phyloP scores from a whole-genome alignment of 2,888 invertebrate genomes.

The Scrobipalpa atriplicella region DNA sequence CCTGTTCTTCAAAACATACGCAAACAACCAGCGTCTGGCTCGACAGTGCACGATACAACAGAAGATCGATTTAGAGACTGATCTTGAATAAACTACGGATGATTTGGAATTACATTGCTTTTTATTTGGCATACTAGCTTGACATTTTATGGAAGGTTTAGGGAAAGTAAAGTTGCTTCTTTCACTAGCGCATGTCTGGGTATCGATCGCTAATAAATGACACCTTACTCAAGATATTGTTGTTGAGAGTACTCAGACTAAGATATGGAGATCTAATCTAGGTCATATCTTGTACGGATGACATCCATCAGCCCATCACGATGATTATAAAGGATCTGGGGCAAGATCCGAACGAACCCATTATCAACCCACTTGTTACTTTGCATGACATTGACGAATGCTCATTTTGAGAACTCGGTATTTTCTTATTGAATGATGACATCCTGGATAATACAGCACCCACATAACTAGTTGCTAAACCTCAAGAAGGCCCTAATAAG shows the following conservation, averaged over 20 bases:
- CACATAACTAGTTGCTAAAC: neutral
- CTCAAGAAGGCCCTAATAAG: too few species aligned
- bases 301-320: conserved; percentile 51
- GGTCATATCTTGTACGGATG: conserved; percentile 52
- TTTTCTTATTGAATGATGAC: conserved; percentile 41
- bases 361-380: conserved; percentile 46
- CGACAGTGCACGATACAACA: neutral
- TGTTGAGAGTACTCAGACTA: neutral
- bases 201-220: too few species aligned
- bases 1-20: conserved; percentile 32
- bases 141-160: too few species aligned
- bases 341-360: conserved; percentile 51
- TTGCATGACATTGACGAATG: conserved; percentile 59
- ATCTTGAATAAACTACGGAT: neutral
- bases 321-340: conserved; percentile 56
- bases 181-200: too few species aligned
- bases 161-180: too few species aligned
- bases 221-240: neutral
- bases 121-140: neutral
- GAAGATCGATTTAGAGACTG: neutral
- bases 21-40: conserved; percentile 10
- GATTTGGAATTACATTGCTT: neutral
- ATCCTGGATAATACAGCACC: conserved; percentile 28
- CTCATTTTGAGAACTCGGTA: conserved; percentile 57
- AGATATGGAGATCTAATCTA: conserved; percentile 34